Evolutionary conservation across 2,797 vertebrate species (phyloP), one percentile per base, ranked within the genome.

Genomic region (Pyrocephalus nanus): DNA sequence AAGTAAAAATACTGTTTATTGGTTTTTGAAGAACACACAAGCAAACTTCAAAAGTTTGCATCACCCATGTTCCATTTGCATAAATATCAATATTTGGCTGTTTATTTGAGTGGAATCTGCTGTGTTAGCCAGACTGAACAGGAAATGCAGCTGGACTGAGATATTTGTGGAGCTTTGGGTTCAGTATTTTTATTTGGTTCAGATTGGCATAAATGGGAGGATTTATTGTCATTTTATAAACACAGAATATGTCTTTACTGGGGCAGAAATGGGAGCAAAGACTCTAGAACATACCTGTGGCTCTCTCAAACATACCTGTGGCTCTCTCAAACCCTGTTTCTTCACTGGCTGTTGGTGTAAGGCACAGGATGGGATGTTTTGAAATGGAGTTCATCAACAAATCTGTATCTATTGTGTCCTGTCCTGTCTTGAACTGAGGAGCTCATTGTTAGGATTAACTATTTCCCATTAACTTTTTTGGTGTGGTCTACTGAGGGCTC

Each of bases 1-100:
- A 96, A 95, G 74, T 47, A 70, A 92, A 94, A 95, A 57, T 30
- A 13, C 8, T 77, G 34, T 72, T 91, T 76, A 25, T 64, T 83
- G 29, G 38, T 32, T 79, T 92, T 93, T 86, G 82, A 97, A 95
- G 82, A 43, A 77, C 48, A 36, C 34, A 40, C 27, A 34, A 64
- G 47, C 51, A 69, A 61, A 65, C 47, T 55, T 90, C 72, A 81
- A 9, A 80, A 76, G 70, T 82, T 85, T 61, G 10, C 36, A 22
- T 34, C 27, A 13, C 36, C 1, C 11, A 74, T 57, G 40, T 79
- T 86, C 27, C 8, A 14, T 82, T 91, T 89, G 69, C 64, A 75
- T 85, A 79, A 83, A 74, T 74, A 64, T 20, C 27, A 62, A 9
- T 89, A 74, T 86, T 79, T 87, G n/a, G 6, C 69, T 77, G 77